These are phyloP conservation scores for Cebus imitator DNA, from an alignment of 2,113 vertebrate species.

Conservation along the genomic window DNA sequence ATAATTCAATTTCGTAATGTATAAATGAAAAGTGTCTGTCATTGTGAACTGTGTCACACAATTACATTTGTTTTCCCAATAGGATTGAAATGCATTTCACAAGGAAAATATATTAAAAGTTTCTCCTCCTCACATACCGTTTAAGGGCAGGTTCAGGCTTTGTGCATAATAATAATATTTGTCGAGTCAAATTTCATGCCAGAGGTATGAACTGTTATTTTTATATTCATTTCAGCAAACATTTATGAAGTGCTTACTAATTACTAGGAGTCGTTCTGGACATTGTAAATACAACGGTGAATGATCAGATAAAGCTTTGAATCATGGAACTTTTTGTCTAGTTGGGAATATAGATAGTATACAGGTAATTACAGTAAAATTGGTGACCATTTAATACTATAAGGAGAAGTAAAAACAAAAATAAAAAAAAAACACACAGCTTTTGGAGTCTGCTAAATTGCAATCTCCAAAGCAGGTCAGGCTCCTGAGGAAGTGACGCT, in stretches of 20 bases:
- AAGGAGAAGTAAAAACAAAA: neutral
- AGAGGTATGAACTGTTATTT: slow-evolving; percentile 28
- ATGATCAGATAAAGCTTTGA: neutral
- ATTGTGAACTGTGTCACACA: neutral
- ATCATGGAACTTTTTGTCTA: neutral
- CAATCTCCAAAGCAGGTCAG: neutral
- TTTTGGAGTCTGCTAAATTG: neutral
- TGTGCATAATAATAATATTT: neutral
- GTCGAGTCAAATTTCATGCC: neutral
- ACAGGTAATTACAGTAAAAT: neutral
- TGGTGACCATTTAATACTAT: neutral
- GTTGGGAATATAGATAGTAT: neutral
- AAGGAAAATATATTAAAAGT: neutral
- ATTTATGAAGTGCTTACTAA: slow-evolving; percentile 39
- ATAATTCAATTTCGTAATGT: neutral
- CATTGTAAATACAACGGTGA: neutral
- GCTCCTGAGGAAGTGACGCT: neutral
- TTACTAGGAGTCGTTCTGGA: slow-evolving; percentile 9
- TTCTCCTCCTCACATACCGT: neutral
- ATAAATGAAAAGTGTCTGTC: slow-evolving; percentile 46
- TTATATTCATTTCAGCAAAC: slow-evolving; percentile 43
- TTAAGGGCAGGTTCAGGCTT: neutral
- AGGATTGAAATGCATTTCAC: slow-evolving; percentile 17
- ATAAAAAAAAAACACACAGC: too few species aligned
- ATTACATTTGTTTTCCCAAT: slow-evolving; percentile 19